Evolutionary conservation across 1,140 invertebrate genomes (phyloP), one percentile per base, ranked within the genome.

Genomic region (Vollenhovia emeryi): DNA sequence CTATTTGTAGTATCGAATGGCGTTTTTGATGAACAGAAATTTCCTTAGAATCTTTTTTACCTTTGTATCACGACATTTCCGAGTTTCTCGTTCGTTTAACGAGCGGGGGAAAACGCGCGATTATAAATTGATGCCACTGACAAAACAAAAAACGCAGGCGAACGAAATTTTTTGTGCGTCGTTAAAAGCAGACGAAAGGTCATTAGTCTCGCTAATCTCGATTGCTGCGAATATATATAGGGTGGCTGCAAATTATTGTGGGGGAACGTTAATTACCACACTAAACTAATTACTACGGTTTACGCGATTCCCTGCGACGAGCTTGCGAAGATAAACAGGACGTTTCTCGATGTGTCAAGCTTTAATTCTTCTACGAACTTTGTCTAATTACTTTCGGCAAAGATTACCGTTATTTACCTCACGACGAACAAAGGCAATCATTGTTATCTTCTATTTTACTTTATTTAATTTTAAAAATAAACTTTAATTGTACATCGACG

Each of bases 151-250:
- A 71, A 57, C 24, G 8, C 36, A 43, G 40, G 7, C 36, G 13
- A 8, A 52, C 24, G 27, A 59, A 82, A 24, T 82, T 82, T 80
- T 82, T 82, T 82, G 27, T 8, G 8, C 1, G 21, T 33, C 27
- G 30, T 45, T 73, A 71, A 59, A 71, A 71, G 50, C 50, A 52
- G 33, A 33, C 36, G 11, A 4, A 3, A 33, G 24, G 18, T 57
- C 64, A 27, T 82, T 82, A 82, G 50, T 82, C 66, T 82, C 50
- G 27, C 59, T 84, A 74, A 84, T 84, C 73, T 62, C 30, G n/a
- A 15, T 43, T 48, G 69, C 43, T 27, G 30, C 5, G 36, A 18
- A 36, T 76, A 62, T 76, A 62, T 64, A 60, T 40, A 62, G 24
- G 40, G 21, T 40, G 6, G 21, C 62, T 50, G 21, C 73, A 64